Evolutionary conservation across 1,140 invertebrate genomes (phyloP), one percentile per base, ranked within the genome.

Genomic region (Calliopsis andreniformis): DNA sequence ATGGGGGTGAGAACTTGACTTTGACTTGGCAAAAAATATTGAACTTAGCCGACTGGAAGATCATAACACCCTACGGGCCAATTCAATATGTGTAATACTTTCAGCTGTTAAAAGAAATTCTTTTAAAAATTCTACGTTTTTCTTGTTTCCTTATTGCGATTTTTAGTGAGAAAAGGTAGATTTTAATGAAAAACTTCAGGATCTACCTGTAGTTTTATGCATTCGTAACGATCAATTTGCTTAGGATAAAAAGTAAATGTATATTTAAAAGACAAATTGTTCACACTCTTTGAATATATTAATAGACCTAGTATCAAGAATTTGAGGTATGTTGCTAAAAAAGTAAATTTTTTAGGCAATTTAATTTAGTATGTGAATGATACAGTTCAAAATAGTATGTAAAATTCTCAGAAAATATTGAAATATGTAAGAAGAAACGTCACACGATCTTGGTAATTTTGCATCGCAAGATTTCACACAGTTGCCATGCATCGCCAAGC

Each of bases 21-120:
- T 79, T 83, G 78, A 71, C 69, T 80, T 51, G 66, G 63, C 71
- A 85, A 85, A 85, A 87, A 88, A 79, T 87, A 88, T 88, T 88
- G 87, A 86, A 84, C 68, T 87, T 75, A 87, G 53, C 83, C 77
- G 70, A 61, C 51, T 70, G 78, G 86, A 88, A 89, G 78, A 70
- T 81, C 58, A 69, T 86, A 84, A 86, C 71, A 86, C 63, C 66
- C 78, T 55, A n/a, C 35, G 55, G 28, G 14, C 51, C 20, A 20
- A 47, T 35, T 59, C 53, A 47, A 70, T 68, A 28, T 47, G 10
- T 53, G 28, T 45, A 63, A 66, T 55, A 73, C 61, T 56, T 56
- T 28, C 56, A 25, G 77, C 69, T 58, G 75, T 72, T 55, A 79
- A 70, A 75, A 63, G 53, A 63, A 79, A 71, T 47, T 70, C 71